phyloP scores from a whole-genome alignment of 1,140 invertebrate genomes.

The Ips typographus region DNA sequence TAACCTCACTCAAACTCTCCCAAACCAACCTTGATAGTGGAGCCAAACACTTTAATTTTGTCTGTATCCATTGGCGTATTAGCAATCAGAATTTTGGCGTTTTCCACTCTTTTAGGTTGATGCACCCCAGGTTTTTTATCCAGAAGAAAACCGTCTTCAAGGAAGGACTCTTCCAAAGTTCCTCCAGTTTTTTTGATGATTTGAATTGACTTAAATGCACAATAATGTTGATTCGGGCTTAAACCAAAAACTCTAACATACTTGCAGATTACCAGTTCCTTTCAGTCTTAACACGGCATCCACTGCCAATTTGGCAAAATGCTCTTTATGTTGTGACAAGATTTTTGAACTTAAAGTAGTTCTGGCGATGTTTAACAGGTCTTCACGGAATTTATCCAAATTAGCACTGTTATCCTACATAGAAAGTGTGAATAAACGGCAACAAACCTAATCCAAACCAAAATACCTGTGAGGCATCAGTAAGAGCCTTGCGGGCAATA shows the following conservation, averaged over 20 bases:
- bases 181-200: conserved; percentile 68
- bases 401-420: conserved; percentile 77
- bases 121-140: conserved; percentile 94
- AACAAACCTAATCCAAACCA: not conserved
- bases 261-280: conserved; percentile 83
- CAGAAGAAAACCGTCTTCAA: conserved; percentile 97
- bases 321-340: conserved; percentile 95
- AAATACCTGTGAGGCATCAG: conserved; percentile 61
- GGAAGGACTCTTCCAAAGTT: conserved; percentile 89
- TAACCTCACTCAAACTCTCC: not conserved
- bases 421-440: not conserved
- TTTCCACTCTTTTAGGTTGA: conserved; percentile 88
- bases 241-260: conserved; percentile 5
- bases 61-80: conserved; percentile 99
- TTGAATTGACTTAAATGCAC: conserved; percentile 24
- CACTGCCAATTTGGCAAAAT: conserved; percentile 94
- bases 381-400: conserved; percentile 77
- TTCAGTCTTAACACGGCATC: conserved; percentile 94
- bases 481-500: conserved; percentile 81
- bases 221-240: not conserved
- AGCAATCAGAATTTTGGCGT: conserved; percentile 96
- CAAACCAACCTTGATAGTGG: conserved; percentile 71
- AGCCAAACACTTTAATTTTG: conserved; percentile 99
- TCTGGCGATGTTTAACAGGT: conserved; percentile 95
- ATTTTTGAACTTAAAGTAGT: conserved; percentile 99